These are phyloP conservation scores for Ardeotis arabs DNA, from an alignment of 2,113 vertebrate genomes.

Conservation along the genomic window DNA sequence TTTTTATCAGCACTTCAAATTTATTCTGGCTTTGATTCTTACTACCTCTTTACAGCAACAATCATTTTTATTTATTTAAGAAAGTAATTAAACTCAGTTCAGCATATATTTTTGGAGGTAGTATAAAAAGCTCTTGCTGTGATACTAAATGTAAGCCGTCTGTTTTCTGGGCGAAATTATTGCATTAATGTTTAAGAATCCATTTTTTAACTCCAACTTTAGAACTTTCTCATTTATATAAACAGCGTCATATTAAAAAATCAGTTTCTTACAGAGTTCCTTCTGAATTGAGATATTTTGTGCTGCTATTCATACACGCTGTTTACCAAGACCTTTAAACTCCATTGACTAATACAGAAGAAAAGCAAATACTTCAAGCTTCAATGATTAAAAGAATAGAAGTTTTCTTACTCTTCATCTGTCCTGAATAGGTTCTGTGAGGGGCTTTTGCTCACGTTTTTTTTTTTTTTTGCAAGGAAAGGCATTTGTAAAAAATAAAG, in stretches of 20 bases:
- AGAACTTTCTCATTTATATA: not conserved
- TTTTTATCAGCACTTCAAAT: slow-evolving; percentile 8
- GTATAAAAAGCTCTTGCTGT: slow-evolving; percentile 22
- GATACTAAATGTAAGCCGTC: not conserved
- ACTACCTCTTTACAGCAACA: not conserved
- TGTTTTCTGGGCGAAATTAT: slow-evolving; percentile 27
- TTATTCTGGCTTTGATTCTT: slow-evolving; percentile 3
- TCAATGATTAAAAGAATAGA: not conserved
- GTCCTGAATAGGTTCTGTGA: not conserved
- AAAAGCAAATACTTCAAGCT: not conserved
- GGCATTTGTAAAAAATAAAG: not conserved
- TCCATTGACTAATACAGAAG: not conserved
- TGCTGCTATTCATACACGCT: not conserved
- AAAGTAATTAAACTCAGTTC: slow-evolving; percentile 13
- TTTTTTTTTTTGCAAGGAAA: not conserved
- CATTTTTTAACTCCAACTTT: not conserved
- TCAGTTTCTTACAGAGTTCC: not conserved
- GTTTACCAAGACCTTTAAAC: not conserved
- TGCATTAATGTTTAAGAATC: not conserved
- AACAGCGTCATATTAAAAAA: not conserved
- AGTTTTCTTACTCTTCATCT: not conserved
- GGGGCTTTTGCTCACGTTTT: not conserved
- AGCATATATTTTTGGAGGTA: slow-evolving; percentile 2
- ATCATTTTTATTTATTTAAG: slow-evolving; percentile 16
- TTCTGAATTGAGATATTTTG: not conserved